A percentile compares a stretch with the other conserved stretches of the same genome.
phyloP scores from a whole-genome alignment of 2,797 vertebrate genomes.

The Pelochelys cantorii region DNA sequence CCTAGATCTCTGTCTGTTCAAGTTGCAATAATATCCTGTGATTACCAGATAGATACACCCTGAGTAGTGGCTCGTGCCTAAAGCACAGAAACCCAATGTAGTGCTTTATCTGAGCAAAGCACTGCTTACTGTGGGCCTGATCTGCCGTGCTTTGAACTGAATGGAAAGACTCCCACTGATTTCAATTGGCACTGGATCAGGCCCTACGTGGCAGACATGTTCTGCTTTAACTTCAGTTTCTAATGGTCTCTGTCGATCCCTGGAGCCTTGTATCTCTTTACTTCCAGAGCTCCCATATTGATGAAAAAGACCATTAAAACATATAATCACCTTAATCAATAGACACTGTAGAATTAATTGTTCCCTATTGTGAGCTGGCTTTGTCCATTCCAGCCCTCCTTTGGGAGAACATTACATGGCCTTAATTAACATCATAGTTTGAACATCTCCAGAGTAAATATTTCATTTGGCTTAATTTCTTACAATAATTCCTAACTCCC shows the following conservation, averaged over 20 bases:
- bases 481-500: neutral
- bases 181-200: too few relatives aligned
- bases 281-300: accelerated
- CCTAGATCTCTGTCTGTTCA: neutral
- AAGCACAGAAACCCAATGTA: neutral
- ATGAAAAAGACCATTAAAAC: neutral
- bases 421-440: neutral
- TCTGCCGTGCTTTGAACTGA: neutral
- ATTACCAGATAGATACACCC: neutral
- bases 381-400: neutral
- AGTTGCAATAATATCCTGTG: neutral
- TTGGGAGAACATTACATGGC: neutral
- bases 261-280: neutral
- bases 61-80: neutral
- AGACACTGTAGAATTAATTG: neutral
- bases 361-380: accelerated
- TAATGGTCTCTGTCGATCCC: neutral
- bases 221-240: too few relatives aligned
- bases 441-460: neutral
- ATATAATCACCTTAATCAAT: accelerated
- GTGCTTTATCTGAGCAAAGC: neutral
- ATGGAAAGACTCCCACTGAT: neutral
- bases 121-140: neutral
- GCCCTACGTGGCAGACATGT: accelerated
- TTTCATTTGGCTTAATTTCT: neutral